Conservation (phyloP, 2,113 vertebrate species). For the Lota lota region DNA sequence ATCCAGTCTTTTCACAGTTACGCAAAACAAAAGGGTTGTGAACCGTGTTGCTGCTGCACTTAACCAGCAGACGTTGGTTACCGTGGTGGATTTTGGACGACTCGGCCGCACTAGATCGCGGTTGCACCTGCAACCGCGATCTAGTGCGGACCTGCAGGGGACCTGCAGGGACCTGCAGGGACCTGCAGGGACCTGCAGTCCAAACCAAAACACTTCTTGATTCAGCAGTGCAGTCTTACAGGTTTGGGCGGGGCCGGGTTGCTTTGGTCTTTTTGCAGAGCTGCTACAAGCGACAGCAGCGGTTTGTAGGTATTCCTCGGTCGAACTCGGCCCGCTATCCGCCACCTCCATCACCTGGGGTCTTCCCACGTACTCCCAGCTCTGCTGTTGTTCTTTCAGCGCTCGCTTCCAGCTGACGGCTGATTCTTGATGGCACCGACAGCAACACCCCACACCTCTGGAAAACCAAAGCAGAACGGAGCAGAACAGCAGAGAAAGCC, state of each 20-base stretch:
- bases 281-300: conserved; percentile 48
- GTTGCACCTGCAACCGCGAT: conserved; percentile 20
- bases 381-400: conserved; percentile 43
- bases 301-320: conserved; percentile 52
- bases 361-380: conserved; percentile 56
- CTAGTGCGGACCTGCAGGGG: no score
- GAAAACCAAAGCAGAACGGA: neutral
- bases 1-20: conserved; percentile 16
- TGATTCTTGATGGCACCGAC: conserved; percentile 61
- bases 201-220: conserved; percentile 45
- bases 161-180: no score
- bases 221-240: conserved; percentile 6
- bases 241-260: conserved; percentile 39
- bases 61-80: conserved; percentile 40
- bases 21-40: conserved; percentile 34
- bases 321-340: conserved; percentile 37
- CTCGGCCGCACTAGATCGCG: conserved; percentile 42
- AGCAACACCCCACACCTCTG: conserved; percentile 39
- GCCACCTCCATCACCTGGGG: conserved; percentile 62
- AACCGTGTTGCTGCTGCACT: conserved; percentile 31
- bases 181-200: no score
- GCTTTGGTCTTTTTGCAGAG: conserved; percentile 34
- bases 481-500: conserved; percentile 42
- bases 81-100: conserved; percentile 44
- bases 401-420: conserved; percentile 66